phyloP scores from a whole-genome alignment of 2,888 invertebrate genomes.

The Melolontha melolontha region DNA sequence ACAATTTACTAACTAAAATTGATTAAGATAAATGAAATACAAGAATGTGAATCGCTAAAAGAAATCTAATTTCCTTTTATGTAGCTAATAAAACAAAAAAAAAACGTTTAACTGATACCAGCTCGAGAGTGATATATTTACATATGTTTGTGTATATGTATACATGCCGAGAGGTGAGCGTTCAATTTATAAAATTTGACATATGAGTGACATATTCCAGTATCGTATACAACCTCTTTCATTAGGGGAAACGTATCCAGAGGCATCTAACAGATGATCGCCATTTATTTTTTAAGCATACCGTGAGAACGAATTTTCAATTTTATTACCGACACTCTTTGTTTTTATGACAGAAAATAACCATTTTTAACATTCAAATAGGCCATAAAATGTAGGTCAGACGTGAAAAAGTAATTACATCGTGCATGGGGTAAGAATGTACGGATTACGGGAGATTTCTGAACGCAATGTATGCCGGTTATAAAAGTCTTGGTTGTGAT shows the following conservation, averaged over 20 bases:
- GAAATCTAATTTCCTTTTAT: no score
- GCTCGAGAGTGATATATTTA: no score
- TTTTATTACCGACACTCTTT: conserved; percentile 13
- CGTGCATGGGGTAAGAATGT: background rate
- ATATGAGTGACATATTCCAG: conserved; percentile 6
- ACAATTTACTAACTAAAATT: no score
- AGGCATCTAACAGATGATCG: conserved; percentile 13
- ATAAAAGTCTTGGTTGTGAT: conserved; percentile 15
- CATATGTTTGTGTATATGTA: no score
- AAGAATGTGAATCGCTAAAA: no score
- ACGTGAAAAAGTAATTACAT: conserved; percentile 33
- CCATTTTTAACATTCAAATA: conserved; percentile 31
- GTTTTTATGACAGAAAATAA: conserved; percentile 27
- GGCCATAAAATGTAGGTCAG: conserved; percentile 27
- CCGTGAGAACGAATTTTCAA: conserved; percentile 21
- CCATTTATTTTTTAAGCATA: conserved; percentile 27
- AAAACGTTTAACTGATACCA: no score
- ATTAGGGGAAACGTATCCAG: conserved; percentile 1
- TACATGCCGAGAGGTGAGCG: no score
- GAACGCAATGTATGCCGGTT: conserved; percentile 12
- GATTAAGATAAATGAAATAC: no score
- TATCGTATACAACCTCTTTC: conserved; percentile 5
- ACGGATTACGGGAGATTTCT: conserved; percentile 18
- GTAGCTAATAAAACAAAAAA: no score
- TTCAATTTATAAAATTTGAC: conserved; percentile 25